Base-by-base conservation (phyloP, 2,113 vertebrate genomes). In the Cyrtonyx montezumae region DNA sequence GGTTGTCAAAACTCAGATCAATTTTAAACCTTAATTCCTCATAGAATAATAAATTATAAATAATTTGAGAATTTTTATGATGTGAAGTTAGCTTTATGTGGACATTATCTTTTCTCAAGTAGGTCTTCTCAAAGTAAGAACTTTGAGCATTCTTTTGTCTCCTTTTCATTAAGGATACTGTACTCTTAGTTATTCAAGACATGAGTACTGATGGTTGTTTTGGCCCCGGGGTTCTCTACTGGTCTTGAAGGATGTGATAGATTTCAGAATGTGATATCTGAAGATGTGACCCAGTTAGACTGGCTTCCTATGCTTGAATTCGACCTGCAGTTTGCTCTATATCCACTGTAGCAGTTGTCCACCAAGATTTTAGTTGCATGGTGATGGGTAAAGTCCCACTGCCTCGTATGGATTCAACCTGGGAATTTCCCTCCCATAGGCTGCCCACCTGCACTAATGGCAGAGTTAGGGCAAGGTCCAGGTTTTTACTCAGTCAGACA, bases 401-500 rank as follows among this genome's bases (percentile, higher is more conserved):
- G 43, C 11, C 37, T n/a, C 20, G 0, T 25, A 16, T 1, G 3
- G 21, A 65, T 61, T 82, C 36, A 56, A 88, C 25, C 10, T 5
- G 11, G 28, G 9, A 63, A 53, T 51, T 55, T 32, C 22, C 11
- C 14, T 84, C 51, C 73, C 1, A 1, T 0, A 1, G 13, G 34
- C 48, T 93, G 21, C 28, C 74, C 0, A 0, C 43, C 40, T 90
- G 53, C 0, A 1, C 36, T 1, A 1, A 26, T 48, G 61, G 34
- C 28, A 82, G 43, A 42, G 0, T 28, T 37, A 74, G 6, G 11
- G 37, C 15, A 25, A 42, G 30, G 32, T 42, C 32, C 65, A 63
- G 55, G 55, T 32, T 66, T 43, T 40, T 36, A 53, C 22, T 0
- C 0, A 13, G 13, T 40, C 36, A 40, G 36, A 40, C 61, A 40